phyloP scores from a whole-genome alignment of 2,113 vertebrate genomes.

The Tonatia bakeri region DNA sequence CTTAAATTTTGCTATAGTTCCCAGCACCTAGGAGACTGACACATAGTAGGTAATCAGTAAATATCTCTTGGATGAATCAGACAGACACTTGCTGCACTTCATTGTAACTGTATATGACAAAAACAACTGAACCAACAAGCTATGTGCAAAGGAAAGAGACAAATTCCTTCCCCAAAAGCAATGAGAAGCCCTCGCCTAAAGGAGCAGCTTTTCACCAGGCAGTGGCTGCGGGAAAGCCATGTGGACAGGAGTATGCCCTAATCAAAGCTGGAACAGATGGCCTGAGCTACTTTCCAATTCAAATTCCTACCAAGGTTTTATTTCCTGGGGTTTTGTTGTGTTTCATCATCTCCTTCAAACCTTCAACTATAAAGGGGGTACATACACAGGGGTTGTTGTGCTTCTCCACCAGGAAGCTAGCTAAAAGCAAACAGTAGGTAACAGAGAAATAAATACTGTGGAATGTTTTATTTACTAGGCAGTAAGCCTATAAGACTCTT shows the following conservation, averaged over 20 bases:
- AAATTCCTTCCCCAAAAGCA: background rate
- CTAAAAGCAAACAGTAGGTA: background rate
- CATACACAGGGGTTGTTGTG: background rate
- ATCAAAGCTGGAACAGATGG: conserved; percentile 33
- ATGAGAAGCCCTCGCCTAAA: background rate
- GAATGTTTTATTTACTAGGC: conserved; percentile 18
- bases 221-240: background rate
- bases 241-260: background rate
- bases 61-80: background rate
- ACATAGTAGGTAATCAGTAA: background rate
- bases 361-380: background rate
- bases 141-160: background rate
- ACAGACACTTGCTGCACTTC: background rate
- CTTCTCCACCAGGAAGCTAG: background rate
- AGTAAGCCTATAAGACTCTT: background rate
- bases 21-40: background rate
- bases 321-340: background rate
- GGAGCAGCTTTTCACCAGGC: background rate
- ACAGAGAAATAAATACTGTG: background rate
- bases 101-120: background rate
- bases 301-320: conserved; percentile 11
- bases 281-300: conserved; percentile 16
- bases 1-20: background rate
- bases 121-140: background rate
- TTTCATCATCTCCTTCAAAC: background rate